Percentiles rank a stretch among this genome's conserved stretches.
Conservation (phyloP, 2,888 invertebrate genomes). For the Callyntrura sp. region DNA sequence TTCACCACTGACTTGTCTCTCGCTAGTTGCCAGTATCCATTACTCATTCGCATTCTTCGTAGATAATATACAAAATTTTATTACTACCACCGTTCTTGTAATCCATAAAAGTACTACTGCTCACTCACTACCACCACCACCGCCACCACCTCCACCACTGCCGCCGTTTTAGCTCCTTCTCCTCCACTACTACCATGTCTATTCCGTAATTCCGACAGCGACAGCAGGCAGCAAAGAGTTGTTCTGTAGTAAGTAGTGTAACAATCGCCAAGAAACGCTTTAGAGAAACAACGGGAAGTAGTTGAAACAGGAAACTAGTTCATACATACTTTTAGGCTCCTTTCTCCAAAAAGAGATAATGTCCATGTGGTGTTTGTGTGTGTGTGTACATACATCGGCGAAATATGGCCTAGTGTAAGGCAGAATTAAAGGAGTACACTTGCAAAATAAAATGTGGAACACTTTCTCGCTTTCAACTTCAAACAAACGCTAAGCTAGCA, state of each 20-base stretch:
- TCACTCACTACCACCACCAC: background rate
- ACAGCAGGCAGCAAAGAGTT: constrained; percentile 6
- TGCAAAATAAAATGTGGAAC: background rate
- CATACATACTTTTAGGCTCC: constrained; percentile 22
- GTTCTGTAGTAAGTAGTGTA: constrained; percentile 27
- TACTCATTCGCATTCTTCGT: constrained; percentile 49
- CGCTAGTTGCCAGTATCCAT: constrained; percentile 52
- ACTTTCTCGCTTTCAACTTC: constrained; percentile 47
- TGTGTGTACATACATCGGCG: background rate
- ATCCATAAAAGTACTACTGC: constrained; percentile 53
- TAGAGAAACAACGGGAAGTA: constrained; percentile 48
- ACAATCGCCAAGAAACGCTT: constrained; percentile 57
- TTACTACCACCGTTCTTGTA: constrained; percentile 14
- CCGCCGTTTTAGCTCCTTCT: background rate
- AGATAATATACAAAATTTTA: constrained; percentile 44
- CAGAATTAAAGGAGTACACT: background rate
- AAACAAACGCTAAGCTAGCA: constrained; percentile 1
- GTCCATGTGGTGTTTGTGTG: background rate
- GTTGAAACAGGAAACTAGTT: constrained; percentile 54
- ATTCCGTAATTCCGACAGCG: background rate
- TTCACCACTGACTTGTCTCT: constrained; percentile 56
- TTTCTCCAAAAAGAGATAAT: background rate
- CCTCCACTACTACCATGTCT: background rate
- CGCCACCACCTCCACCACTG: background rate
- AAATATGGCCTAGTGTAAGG: too few species aligned